A percentile compares a stretch with the other conserved stretches of the same genome.
Evolutionary conservation across 1,140 invertebrate species (phyloP).

Genomic region (Bombus cullumanus): DNA sequence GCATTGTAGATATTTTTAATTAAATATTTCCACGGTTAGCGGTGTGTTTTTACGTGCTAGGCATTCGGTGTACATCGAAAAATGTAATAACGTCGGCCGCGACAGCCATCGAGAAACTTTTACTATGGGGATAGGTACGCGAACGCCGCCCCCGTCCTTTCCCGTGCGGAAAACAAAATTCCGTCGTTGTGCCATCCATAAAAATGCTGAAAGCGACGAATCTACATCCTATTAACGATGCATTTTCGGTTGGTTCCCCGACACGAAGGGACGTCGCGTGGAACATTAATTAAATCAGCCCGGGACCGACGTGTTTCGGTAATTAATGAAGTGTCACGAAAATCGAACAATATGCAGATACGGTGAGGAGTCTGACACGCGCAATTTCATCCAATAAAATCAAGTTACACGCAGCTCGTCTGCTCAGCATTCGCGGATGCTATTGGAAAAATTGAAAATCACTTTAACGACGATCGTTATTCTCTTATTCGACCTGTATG

Average conservation of each 20-base stretch:
- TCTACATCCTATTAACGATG: constrained; percentile 55
- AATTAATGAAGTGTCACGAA: constrained; percentile 69
- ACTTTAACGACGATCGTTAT: constrained; percentile 42
- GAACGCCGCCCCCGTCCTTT: too few relatives aligned
- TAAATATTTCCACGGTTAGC: constrained; percentile 13
- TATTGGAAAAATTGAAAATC: constrained; percentile 61
- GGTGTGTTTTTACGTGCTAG: background rate
- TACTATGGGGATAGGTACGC: too few relatives aligned
- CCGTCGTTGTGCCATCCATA: background rate
- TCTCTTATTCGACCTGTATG: constrained; percentile 27
- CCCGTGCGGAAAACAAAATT: background rate
- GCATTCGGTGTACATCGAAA: constrained; percentile 16
- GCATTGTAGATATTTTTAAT: constrained; percentile 35
- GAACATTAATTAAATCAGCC: constrained; percentile 66
- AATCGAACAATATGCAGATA: constrained; percentile 58
- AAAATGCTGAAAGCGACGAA: constrained; percentile 42
- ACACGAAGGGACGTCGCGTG: constrained; percentile 22
- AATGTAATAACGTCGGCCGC: constrained; percentile 5
- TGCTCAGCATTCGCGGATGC: background rate
- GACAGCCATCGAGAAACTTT: background rate
- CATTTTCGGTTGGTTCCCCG: constrained; percentile 31
- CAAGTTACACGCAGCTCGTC: constrained; percentile 32
- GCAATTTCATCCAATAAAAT: constrained; percentile 49
- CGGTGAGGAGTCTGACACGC: constrained; percentile 13
- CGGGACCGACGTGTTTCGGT: constrained; percentile 55